A percentile compares a stretch with the other conserved stretches of the same genome.
These are phyloP conservation scores for Limenitis camilla DNA, from an alignment of 2,888 invertebrate genomes.

Conservation along the genomic window DNA sequence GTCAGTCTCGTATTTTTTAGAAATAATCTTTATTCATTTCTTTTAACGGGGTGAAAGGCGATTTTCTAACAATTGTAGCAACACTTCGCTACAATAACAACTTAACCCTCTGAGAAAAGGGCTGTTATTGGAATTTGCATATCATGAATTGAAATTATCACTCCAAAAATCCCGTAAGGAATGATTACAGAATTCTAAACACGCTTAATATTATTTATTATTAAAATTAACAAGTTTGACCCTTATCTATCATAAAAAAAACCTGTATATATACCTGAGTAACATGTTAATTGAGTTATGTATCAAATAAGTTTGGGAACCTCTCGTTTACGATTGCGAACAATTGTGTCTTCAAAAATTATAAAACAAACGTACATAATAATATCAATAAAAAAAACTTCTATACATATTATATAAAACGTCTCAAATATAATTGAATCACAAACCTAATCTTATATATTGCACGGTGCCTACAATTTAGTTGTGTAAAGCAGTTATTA, in stretches of 20 bases:
- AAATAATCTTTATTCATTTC: slow-evolving; percentile 54
- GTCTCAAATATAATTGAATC: too few relatives aligned
- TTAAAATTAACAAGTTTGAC: too few relatives aligned
- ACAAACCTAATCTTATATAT: not conserved
- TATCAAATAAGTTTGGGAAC: too few relatives aligned
- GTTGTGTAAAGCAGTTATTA: slow-evolving; percentile 11
- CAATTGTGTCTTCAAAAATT: too few relatives aligned
- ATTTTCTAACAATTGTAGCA: slow-evolving; percentile 41
- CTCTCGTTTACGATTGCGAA: too few relatives aligned
- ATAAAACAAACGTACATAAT: too few relatives aligned
- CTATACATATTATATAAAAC: too few relatives aligned
- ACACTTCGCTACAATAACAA: slow-evolving; percentile 67
- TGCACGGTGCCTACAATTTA: slow-evolving; percentile 4
- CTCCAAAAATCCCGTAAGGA: slow-evolving; percentile 12
- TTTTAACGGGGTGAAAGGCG: slow-evolving; percentile 46
- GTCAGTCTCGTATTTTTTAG: slow-evolving; percentile 16
- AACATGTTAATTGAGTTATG: too few relatives aligned
- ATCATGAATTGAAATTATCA: slow-evolving; percentile 48
- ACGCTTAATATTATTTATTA: too few relatives aligned
- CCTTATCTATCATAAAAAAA: too few relatives aligned
- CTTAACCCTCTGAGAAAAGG: slow-evolving; percentile 56
- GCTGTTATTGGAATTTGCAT: slow-evolving; percentile 56
- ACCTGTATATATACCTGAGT: too few relatives aligned
- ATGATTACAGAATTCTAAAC: not conserved
- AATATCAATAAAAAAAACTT: too few relatives aligned